These are phyloP conservation scores for Myotis myotis DNA, from an alignment of 2,797 vertebrate species.

Conservation along the genomic window DNA sequence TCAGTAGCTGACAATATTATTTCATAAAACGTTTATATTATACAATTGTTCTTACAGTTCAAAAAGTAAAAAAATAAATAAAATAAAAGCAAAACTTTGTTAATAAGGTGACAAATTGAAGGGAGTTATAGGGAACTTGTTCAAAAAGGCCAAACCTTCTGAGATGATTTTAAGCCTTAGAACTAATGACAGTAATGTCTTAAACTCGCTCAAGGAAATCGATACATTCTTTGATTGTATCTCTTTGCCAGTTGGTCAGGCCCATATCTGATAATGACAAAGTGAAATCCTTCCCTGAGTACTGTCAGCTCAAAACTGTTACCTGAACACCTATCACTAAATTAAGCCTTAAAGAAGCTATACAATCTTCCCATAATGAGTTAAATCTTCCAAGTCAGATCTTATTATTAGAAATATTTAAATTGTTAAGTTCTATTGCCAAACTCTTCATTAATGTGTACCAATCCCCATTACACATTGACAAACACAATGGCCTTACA, in stretches of 20 bases:
- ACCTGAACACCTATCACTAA: neutral
- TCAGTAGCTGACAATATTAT: constrained; percentile 50
- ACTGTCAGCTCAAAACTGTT: constrained; percentile 31
- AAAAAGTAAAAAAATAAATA: neutral
- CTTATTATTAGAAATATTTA: constrained; percentile 56
- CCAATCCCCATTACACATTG: constrained; percentile 31
- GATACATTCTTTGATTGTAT: constrained; percentile 42
- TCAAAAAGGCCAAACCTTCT: neutral
- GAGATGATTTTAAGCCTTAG: constrained; percentile 14
- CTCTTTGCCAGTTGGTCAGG: neutral
- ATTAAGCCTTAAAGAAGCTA: constrained; percentile 47
- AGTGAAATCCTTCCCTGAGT: constrained; percentile 10
- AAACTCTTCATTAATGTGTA: constrained; percentile 58
- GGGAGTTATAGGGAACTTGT: constrained; percentile 9
- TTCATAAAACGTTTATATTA: constrained; percentile 70
- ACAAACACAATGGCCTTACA: neutral
- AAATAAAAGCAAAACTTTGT: constrained; percentile 31
- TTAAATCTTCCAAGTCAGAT: constrained; percentile 52
- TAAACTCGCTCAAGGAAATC: constrained; percentile 59
- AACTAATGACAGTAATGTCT: constrained; percentile 43
- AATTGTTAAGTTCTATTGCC: constrained; percentile 40
- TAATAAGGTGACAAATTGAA: constrained; percentile 46
- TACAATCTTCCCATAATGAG: constrained; percentile 1
- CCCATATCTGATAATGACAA: constrained; percentile 47
- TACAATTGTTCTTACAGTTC: constrained; percentile 33